These are phyloP conservation scores for Odocoileus virginianus DNA, from an alignment of 2,113 vertebrate species.

Conservation along the genomic window DNA sequence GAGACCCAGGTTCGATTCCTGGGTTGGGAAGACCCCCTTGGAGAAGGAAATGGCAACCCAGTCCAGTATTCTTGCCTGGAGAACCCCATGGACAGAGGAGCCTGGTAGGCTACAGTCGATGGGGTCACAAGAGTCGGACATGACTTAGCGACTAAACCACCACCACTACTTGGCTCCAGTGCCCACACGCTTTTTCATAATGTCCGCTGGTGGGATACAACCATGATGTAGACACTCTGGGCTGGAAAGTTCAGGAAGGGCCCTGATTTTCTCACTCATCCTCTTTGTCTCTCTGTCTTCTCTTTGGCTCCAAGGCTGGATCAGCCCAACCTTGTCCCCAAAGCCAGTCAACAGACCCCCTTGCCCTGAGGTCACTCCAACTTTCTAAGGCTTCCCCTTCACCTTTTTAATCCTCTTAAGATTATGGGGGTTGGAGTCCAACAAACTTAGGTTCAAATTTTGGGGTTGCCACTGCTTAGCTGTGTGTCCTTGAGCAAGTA, in stretches of 20 bases:
- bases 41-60: background rate
- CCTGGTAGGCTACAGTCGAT: background rate
- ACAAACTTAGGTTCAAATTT: background rate
- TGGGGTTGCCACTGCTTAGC: background rate
- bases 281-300: background rate
- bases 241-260: background rate
- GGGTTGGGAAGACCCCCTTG: background rate
- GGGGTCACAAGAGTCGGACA: background rate
- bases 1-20: background rate
- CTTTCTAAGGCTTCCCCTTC: background rate
- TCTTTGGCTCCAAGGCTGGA: background rate
- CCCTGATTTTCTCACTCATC: background rate
- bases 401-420: background rate
- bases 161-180: background rate
- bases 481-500: background rate
- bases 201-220: too few species aligned
- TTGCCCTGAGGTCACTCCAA: background rate
- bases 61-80: background rate
- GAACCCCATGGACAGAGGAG: background rate
- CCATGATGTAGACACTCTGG: too few species aligned
- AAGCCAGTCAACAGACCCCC: background rate
- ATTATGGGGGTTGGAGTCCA: background rate
- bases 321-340: background rate
- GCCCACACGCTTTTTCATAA: background rate
- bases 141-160: accelerated